Evolutionary conservation across 1,140 invertebrate genomes (phyloP), one percentile per base, ranked within the genome.

Genomic region (Oncopeltus fasciatus): DNA sequence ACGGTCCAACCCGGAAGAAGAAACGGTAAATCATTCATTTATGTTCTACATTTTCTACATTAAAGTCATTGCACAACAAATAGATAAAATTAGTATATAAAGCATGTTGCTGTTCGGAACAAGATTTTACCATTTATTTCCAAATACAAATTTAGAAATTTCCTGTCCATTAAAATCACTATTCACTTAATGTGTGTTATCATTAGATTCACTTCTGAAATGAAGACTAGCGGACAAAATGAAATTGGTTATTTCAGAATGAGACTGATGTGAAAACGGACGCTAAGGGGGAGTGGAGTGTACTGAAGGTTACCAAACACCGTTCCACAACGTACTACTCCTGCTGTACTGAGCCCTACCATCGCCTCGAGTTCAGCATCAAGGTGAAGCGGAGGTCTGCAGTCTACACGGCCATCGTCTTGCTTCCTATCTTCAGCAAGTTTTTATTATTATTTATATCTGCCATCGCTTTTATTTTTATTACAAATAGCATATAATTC

Each of bases 391-490:
- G 83, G 66, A 77, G 76, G 33, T 81, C 83, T 1, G 74, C 81
- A 1, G 76, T 82, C 29, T 85, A 84, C 67, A 78, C 75, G 26
- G 78, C 79, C 20, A 70, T 83, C 31, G 74, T 83, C 33, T 73
- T 84, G 16, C 77, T 80, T 12, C 84, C 85, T 5, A 81, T 81
- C 3, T 69, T 79, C 43, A 75, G 80, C 81, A 74, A 72, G 68
- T n/a, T n/a, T n/a, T n/a, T n/a, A n/a, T n/a, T n/a, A n/a, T n/a
- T n/a, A n/a, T n/a, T n/a, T n/a, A n/a, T n/a, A n/a, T n/a, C n/a
- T n/a, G n/a, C n/a, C n/a, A n/a, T n/a, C n/a, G n/a, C n/a, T n/a
- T n/a, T n/a, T n/a, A n/a, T n/a, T n/a, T n/a, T n/a, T n/a, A n/a
- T n/a, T n/a, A n/a, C n/a, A n/a, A n/a, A n/a, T n/a, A n/a, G n/a